A percentile compares a stretch with the other conserved stretches of the same genome.
These are phyloP conservation scores for Acronicta alni DNA, from an alignment of 2,888 invertebrate genomes.

Conservation along the genomic window DNA sequence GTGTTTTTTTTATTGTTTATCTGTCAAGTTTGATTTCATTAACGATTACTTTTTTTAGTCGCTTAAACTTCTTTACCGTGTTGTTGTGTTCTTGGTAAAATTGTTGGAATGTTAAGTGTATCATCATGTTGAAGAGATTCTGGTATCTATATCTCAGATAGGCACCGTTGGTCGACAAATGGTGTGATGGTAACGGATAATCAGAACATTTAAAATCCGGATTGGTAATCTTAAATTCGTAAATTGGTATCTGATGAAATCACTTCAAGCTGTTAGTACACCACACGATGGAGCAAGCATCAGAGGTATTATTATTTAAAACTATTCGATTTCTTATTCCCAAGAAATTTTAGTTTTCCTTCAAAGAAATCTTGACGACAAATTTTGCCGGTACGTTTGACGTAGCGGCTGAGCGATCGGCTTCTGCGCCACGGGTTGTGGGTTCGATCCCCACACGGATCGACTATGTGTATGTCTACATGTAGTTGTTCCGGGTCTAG, in stretches of 20 bases:
- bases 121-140: slow-evolving; percentile 21
- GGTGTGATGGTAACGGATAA: slow-evolving; percentile 26
- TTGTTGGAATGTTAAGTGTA: slow-evolving; percentile 39
- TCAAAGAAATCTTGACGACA: too few species aligned
- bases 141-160: slow-evolving; percentile 35
- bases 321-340: too few species aligned
- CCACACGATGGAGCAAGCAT: too few species aligned
- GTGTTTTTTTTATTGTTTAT: slow-evolving; percentile 53
- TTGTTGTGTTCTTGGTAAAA: slow-evolving; percentile 23
- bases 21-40: slow-evolving; percentile 60
- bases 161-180: slow-evolving; percentile 18
- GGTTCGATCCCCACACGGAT: too few species aligned
- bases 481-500: too few species aligned
- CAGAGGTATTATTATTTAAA: too few species aligned
- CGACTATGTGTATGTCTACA: too few species aligned
- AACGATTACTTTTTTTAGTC: slow-evolving; percentile 55
- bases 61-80: slow-evolving; percentile 50
- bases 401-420: too few species aligned
- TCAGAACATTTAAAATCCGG: slow-evolving; percentile 41
- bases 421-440: too few species aligned
- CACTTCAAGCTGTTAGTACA: background rate
- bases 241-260: slow-evolving; percentile 41
- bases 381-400: too few species aligned
- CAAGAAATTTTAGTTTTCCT: too few species aligned
- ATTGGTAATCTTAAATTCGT: slow-evolving; percentile 37